A percentile compares a stretch with the other conserved stretches of the same genome.
Conservation (phyloP, 2,888 invertebrate genomes). For the Pseudanteris insignis region DNA sequence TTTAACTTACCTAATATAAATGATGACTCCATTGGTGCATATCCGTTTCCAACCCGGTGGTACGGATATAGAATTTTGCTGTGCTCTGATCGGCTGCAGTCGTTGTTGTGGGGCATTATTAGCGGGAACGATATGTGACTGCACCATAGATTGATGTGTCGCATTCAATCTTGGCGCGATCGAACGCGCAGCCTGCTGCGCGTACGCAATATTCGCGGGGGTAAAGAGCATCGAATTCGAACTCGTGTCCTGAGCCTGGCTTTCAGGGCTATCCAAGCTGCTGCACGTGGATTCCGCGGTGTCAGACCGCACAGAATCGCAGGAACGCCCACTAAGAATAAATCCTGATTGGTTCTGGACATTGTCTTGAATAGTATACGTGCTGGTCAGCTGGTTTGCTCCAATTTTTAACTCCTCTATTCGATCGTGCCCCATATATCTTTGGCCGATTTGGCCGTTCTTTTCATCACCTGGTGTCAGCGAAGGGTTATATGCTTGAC, state of each 20-base stretch:
- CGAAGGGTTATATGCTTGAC: too few relatives aligned
- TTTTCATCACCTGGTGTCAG: slow-evolving; percentile 12
- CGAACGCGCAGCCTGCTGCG: slow-evolving; percentile 61
- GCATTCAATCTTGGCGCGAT: slow-evolving; percentile 59
- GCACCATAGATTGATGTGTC: slow-evolving; percentile 51
- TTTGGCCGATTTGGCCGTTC: slow-evolving; percentile 37
- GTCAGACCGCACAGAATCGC: slow-evolving; percentile 72
- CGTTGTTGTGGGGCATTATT: slow-evolving; percentile 42
- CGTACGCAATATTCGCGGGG: slow-evolving; percentile 64
- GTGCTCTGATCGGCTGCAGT: slow-evolving; percentile 40
- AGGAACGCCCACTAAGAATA: slow-evolving; percentile 57
- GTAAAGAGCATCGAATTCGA: slow-evolving; percentile 63
- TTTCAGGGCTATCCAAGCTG: slow-evolving; percentile 68
- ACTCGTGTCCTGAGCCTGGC: slow-evolving; percentile 55
- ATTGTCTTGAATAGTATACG: slow-evolving; percentile 4
- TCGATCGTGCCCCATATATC: slow-evolving; percentile 45
- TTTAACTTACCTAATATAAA: slow-evolving; percentile 77
- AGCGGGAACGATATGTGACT: slow-evolving; percentile 16
- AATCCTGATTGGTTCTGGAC: slow-evolving; percentile 30
- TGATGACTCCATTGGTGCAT: slow-evolving; percentile 75
- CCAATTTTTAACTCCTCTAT: slow-evolving; percentile 13
- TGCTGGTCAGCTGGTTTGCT: neutral
- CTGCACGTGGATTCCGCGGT: slow-evolving; percentile 70
- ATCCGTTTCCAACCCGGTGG: slow-evolving; percentile 84
- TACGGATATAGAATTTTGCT: slow-evolving; percentile 68